A percentile compares a stretch with the other conserved stretches of the same genome.
These are phyloP conservation scores for Bovichtus variegatus DNA, from an alignment of 2,797 vertebrate genomes.

Conservation along the genomic window DNA sequence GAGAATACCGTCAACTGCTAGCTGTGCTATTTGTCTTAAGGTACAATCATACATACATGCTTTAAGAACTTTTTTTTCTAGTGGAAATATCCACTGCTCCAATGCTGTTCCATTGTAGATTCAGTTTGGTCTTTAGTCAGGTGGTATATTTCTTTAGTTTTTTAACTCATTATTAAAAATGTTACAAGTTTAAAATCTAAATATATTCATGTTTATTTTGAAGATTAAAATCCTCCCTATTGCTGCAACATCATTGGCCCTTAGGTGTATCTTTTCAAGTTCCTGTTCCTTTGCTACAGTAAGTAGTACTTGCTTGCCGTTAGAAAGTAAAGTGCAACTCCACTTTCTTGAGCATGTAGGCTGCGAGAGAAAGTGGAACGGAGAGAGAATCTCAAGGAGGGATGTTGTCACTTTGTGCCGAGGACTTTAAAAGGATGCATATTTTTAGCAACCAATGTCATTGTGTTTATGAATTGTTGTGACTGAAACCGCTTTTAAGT, in stretches of 20 bases:
- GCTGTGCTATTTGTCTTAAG: constrained; percentile 28
- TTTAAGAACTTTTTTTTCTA: neutral
- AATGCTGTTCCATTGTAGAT: neutral
- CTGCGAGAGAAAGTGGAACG: constrained; percentile 37
- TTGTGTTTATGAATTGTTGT: constrained; percentile 21
- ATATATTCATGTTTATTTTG: neutral
- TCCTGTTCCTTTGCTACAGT: neutral
- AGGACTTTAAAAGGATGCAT: constrained; percentile 57
- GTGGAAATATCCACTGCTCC: neutral
- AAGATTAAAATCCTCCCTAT: neutral
- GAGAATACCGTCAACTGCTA: constrained; percentile 39
- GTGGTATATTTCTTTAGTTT: neutral
- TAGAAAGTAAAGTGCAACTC: constrained; percentile 4
- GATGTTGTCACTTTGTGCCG: constrained; percentile 29
- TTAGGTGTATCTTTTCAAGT: neutral
- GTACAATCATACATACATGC: neutral
- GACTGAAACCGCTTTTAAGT: neutral
- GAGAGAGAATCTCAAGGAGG: constrained; percentile 27
- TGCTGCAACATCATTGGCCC: neutral
- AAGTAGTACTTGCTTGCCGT: neutral
- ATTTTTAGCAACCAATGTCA: constrained; percentile 12
- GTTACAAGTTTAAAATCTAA: neutral
- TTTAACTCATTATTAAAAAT: neutral
- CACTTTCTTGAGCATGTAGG: neutral
- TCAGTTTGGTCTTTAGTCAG: neutral